Evolutionary conservation across 2,113 vertebrate genomes (phyloP).

Genomic region (Sylvia atricapilla): DNA sequence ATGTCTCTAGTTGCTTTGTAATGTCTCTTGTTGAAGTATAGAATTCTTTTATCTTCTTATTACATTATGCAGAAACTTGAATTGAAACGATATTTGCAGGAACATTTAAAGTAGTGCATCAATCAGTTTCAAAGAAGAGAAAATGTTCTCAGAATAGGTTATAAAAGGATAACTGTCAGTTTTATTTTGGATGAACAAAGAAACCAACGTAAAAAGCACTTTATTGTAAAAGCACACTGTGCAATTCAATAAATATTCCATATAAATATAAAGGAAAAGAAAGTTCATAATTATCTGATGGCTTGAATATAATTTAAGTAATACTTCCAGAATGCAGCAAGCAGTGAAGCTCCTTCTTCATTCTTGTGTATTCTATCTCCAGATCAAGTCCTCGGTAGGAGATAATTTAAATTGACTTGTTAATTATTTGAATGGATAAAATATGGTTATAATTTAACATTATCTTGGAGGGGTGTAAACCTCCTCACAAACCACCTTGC

Average conservation of each 20-base stretch:
- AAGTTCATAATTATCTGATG: conserved; percentile 79
- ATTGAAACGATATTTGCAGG: conserved; percentile 85
- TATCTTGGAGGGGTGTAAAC: conserved; percentile 15
- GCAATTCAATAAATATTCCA: conserved; percentile 82
- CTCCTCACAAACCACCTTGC: conserved; percentile 29
- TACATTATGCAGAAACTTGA: conserved; percentile 86
- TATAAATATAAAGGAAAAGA: conserved; percentile 80
- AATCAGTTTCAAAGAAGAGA: conserved; percentile 83
- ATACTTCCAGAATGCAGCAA: conserved; percentile 65
- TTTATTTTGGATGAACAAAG: conserved; percentile 85
- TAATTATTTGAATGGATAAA: conserved; percentile 62
- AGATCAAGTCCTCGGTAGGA: conserved; percentile 34
- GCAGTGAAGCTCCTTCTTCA: conserved; percentile 13
- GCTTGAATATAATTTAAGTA: conserved; percentile 75
- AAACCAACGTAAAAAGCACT: conserved; percentile 74
- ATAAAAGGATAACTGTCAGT: conserved; percentile 85
- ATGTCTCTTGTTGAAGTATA: conserved; percentile 84
- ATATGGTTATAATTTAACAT: conserved; percentile 47
- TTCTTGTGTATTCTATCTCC: conserved; percentile 28
- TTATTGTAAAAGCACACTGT: conserved; percentile 82
- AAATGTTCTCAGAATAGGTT: conserved; percentile 83
- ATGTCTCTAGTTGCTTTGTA: conserved; percentile 85
- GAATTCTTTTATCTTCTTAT: conserved; percentile 88
- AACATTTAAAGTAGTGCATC: conserved; percentile 84
- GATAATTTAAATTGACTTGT: conserved; percentile 45